Evolutionary conservation across 2,797 vertebrate genomes (phyloP).

Genomic region (Lepus townsendii): DNA sequence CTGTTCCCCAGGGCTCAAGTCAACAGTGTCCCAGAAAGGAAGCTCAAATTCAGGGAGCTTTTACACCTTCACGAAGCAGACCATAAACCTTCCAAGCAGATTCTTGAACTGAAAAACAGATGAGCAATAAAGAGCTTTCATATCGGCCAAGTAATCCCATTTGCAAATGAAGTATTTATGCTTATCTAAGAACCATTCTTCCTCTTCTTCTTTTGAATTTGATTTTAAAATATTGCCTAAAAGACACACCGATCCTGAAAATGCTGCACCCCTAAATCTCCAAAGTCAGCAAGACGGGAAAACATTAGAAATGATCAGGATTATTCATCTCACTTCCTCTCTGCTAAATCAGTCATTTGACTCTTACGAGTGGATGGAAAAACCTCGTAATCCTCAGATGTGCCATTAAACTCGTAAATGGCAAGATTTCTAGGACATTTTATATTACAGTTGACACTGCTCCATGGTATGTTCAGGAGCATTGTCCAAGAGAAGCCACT

Average conservation of each 20-base stretch:
- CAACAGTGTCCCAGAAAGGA: neutral
- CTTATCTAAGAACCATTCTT: conserved; percentile 54
- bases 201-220: conserved; percentile 18
- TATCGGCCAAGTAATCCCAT: conserved; percentile 32
- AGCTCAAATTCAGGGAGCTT: neutral
- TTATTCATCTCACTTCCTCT: conserved; percentile 75
- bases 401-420: conserved; percentile 77
- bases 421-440: conserved; percentile 77
- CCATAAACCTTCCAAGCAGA: neutral
- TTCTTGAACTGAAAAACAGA: conserved; percentile 56
- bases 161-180: conserved; percentile 64
- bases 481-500: conserved; percentile 76
- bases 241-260: conserved; percentile 61
- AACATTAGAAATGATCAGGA: conserved; percentile 67
- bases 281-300: conserved; percentile 65
- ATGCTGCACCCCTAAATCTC: conserved; percentile 62
- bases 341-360: conserved; percentile 79
- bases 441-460: conserved; percentile 74
- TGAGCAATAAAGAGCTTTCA: neutral
- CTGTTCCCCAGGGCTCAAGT: neutral
- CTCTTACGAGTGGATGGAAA: conserved; percentile 68
- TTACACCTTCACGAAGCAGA: neutral
- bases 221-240: conserved; percentile 57
- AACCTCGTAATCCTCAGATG: conserved; percentile 75
- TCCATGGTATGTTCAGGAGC: conserved; percentile 69